Percentiles rank a stretch among this genome's conserved stretches.
Conservation (phyloP, 2,888 invertebrate species). For the Ormyrus nitidulus region DNA sequence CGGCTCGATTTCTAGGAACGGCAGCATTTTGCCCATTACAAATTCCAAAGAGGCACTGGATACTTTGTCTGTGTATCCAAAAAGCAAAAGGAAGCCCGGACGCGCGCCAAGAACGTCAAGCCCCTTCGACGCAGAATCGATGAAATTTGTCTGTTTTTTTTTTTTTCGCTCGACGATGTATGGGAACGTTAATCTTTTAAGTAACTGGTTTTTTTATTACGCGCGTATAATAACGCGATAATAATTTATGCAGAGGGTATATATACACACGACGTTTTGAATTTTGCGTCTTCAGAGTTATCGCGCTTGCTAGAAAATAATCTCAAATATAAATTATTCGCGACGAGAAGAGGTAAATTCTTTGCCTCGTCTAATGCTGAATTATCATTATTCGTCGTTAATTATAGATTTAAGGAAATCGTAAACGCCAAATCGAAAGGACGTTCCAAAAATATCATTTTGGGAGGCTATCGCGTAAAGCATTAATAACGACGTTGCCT, state of each 20-base stretch:
- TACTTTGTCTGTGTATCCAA: conserved; percentile 6
- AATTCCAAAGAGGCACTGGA: conserved; percentile 38
- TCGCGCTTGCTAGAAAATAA: background rate
- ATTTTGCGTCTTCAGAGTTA: background rate
- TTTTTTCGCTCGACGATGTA: background rate
- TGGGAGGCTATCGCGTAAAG: background rate
- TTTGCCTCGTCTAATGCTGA: background rate
- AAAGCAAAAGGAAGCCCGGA: conserved; percentile 27
- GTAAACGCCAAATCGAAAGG: background rate
- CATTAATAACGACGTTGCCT: conserved; percentile 16
- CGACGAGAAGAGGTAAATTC: too few species aligned
- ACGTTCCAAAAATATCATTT: conserved; percentile 19
- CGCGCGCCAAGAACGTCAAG: background rate
- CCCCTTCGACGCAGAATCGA: conserved; percentile 1
- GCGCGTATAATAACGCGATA: background rate
- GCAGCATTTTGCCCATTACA: conserved; percentile 36
- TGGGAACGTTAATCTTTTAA: conserved; percentile 26
- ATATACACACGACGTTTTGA: background rate
- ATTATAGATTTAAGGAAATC: background rate
- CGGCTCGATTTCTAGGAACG: conserved; percentile 44
- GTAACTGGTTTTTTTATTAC: background rate
- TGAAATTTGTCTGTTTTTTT: background rate
- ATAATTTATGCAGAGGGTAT: conserved; percentile 10
- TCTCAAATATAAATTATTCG: too few species aligned
- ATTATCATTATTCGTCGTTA: background rate